Evolutionary conservation across 37 sponge, comb jelly and placozoan genomes (phyloP), one percentile per base, ranked within the genome.

Genomic region (Tethya wilhelma): DNA sequence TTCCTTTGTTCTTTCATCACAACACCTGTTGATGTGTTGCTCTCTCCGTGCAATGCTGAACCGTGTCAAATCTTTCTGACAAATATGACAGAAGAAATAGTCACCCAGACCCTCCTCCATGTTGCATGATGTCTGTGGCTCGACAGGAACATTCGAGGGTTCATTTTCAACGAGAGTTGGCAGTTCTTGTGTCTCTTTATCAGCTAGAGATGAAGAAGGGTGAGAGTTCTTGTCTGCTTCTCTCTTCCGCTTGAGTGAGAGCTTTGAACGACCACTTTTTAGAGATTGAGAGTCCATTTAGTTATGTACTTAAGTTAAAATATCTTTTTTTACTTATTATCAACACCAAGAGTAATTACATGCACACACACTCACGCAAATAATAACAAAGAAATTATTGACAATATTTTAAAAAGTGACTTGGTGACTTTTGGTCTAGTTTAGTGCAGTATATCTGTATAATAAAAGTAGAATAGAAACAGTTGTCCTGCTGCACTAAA

Each of bases 11-110:
- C 25, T 28, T 11, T 56, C 29, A 57, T 80, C 80, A 68, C 58
- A 67, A 37, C 79, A 79, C 46, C 67, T 67, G 57, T 79, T 79
- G 7, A 67, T 34, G 67, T 79, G 79, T 31, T 67, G 53, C 56
- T 79, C 25, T 0, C 79, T 67, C 19, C 56, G 55, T 37, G 55
- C 2, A 1, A 12, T 31, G 38, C 44, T 67, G 9, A 67, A 56
- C n/a, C 53, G 39, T 0, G 79, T 79, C 68, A 79, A 22, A 4
- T 79, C 79, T 39, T 53, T 79, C 56, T 79, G 79, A 33, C 79
- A 79, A n/a, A 79, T 66, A 39, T 66, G 79, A 55, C 79, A 79
- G 56, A 79, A 66, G 17, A 55, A 44, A 38, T 55, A 22, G 30
- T 67, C 56, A 2, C 68, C 67, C 46, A 67, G 22, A 2, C 56